Evolutionary conservation across 1,140 invertebrate species (phyloP).

Genomic region (Bombus breviceps): DNA sequence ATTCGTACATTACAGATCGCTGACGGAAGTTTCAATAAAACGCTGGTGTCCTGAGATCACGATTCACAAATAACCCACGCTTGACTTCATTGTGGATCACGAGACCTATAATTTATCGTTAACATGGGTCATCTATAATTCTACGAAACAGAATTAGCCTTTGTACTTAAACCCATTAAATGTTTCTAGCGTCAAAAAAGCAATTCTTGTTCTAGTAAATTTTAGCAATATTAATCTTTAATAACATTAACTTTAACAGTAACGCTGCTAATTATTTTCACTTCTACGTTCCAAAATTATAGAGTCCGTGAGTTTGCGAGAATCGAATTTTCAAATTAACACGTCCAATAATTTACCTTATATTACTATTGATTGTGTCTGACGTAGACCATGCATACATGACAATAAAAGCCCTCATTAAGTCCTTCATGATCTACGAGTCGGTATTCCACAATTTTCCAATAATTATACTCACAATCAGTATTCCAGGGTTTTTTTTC

Average conservation of each 20-base stretch:
- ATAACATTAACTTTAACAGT: neutral
- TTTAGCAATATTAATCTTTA: neutral
- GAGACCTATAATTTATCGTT: neutral
- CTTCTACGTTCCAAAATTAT: neutral
- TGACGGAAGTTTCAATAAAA: slow-evolving; percentile 22
- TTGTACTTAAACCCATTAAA: too few species aligned
- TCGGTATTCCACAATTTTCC: neutral
- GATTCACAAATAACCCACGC: slow-evolving; percentile 13
- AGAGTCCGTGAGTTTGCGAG: neutral
- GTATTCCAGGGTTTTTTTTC: neutral
- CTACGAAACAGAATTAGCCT: neutral
- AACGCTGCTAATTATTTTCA: too few species aligned
- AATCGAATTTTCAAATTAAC: neutral
- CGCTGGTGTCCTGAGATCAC: slow-evolving; percentile 19
- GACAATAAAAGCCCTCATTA: neutral
- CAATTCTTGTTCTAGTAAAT: too few species aligned
- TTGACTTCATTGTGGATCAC: neutral
- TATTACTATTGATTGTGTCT: neutral
- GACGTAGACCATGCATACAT: neutral
- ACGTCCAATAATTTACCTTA: neutral
- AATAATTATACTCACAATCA: neutral
- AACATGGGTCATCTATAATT: neutral
- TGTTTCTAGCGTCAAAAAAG: too few species aligned
- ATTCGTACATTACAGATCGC: neutral
- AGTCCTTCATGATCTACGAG: neutral